A percentile compares a stretch with the other conserved stretches of the same genome.
These are phyloP conservation scores for Oceanodroma leucorhoa DNA, from an alignment of 2,797 vertebrate species.

Conservation along the genomic window DNA sequence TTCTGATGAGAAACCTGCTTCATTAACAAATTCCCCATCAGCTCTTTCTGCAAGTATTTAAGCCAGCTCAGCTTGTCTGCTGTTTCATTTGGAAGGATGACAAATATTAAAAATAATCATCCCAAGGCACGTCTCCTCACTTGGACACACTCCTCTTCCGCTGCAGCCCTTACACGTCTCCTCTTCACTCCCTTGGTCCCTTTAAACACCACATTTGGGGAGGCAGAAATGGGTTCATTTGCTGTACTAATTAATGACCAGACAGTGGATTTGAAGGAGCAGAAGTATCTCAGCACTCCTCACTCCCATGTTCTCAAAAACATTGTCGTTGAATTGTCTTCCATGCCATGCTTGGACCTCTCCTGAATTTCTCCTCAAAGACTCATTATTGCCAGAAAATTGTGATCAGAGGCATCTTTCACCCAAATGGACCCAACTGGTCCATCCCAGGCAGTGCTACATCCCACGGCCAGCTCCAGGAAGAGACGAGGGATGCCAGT, in stretches of 20 bases:
- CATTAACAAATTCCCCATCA: constrained; percentile 57
- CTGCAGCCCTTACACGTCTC: neutral
- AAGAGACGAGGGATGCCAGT: neutral
- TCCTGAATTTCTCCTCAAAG: neutral
- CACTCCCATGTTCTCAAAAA: neutral
- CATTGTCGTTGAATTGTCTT: rapidly evolving
- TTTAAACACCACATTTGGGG: neutral
- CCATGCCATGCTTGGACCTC: rapidly evolving
- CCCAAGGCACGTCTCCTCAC: neutral
- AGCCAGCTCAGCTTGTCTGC: constrained; percentile 49
- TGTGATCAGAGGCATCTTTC: neutral
- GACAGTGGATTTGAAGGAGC: neutral
- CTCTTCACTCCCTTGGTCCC: neutral
- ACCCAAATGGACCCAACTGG: neutral
- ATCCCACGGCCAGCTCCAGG: neutral
- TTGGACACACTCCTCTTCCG: neutral
- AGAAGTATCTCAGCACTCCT: neutral
- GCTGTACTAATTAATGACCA: neutral
- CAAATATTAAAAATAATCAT: constrained; percentile 24
- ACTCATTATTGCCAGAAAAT: neutral
- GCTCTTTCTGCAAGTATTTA: constrained; percentile 28
- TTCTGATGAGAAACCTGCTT: constrained; percentile 24
- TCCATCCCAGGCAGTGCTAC: neutral
- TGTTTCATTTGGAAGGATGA: constrained; percentile 45
- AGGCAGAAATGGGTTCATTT: neutral